Percentiles rank a stretch among this genome's conserved stretches.
Evolutionary conservation across 1,140 invertebrate species (phyloP).

Genomic region (Psilanteris sp.): DNA sequence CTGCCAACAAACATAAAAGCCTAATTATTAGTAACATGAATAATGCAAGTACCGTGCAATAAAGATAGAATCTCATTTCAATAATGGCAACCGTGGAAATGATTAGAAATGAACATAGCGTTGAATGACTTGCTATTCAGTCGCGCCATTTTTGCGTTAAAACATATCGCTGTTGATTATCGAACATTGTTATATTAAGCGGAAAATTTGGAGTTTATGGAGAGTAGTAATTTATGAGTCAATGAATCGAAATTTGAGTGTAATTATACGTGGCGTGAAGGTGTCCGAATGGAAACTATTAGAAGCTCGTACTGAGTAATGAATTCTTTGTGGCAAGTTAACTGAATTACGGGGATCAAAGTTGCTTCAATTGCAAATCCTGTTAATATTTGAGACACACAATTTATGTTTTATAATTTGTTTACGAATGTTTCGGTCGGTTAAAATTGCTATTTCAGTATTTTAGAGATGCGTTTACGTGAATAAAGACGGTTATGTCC

Average conservation of each 20-base stretch:
- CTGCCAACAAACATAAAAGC: slow-evolving; percentile 24
- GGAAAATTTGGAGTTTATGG: slow-evolving; percentile 1
- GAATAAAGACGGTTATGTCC: no score
- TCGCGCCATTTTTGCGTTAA: not conserved
- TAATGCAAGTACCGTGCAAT: slow-evolving; percentile 22
- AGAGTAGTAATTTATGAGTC: not conserved
- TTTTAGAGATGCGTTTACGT: no score
- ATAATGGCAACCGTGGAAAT: not conserved
- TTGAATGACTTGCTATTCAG: not conserved
- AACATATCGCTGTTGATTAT: not conserved
- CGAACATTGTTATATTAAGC: not conserved
- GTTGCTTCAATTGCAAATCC: no score
- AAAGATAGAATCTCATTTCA: slow-evolving; percentile 8
- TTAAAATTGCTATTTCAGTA: no score
- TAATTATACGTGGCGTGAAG: not conserved
- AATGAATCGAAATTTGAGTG: not conserved
- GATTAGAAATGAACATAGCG: slow-evolving; percentile 15
- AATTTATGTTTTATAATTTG: no score
- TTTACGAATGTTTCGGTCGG: no score
- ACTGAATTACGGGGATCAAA: no score
- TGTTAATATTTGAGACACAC: no score
- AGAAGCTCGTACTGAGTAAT: not conserved
- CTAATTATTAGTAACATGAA: slow-evolving; percentile 40
- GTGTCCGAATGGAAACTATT: not conserved
- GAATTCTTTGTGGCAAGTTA: no score